A percentile compares a stretch with the other conserved stretches of the same genome.
Evolutionary conservation across 1,140 invertebrate species (phyloP).

Genomic region (Vollenhovia emeryi): DNA sequence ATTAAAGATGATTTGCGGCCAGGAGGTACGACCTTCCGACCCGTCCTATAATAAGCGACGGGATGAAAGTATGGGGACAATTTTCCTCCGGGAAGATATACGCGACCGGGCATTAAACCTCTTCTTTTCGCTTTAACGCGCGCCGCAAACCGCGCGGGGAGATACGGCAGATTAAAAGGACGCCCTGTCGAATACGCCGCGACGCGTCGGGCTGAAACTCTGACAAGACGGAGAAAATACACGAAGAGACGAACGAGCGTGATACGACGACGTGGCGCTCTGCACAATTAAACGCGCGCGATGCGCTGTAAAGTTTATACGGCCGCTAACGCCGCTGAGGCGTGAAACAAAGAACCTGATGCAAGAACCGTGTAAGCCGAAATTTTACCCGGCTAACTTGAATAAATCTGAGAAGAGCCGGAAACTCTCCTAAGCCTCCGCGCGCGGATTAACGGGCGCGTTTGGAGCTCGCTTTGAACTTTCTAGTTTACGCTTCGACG

Average conservation of each 20-base stretch:
- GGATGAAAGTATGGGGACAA: constrained; percentile 52
- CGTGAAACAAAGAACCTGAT: background rate
- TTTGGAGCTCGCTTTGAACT: background rate
- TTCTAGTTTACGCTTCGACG: background rate
- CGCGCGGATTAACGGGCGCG: background rate
- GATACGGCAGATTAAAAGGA: constrained; percentile 21
- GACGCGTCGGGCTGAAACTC: background rate
- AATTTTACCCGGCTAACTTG: background rate
- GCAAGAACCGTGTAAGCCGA: background rate
- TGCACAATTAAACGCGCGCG: constrained; percentile 19
- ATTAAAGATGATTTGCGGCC: constrained; percentile 51
- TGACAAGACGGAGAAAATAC: background rate
- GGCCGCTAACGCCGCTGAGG: background rate
- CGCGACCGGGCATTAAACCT: constrained; percentile 16
- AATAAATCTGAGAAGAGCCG: background rate
- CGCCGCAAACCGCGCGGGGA: background rate
- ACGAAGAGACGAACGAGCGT: background rate
- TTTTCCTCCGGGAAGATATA: constrained; percentile 36
- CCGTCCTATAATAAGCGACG: constrained; percentile 29
- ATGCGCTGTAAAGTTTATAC: background rate
- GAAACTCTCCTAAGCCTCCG: background rate
- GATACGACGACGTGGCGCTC: background rate
- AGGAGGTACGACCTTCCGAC: constrained; percentile 18
- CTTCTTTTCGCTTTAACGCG: constrained; percentile 16
- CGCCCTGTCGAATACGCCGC: background rate